phyloP scores from a whole-genome alignment of 2,797 vertebrate species.

The Macropus fuliginosus region DNA sequence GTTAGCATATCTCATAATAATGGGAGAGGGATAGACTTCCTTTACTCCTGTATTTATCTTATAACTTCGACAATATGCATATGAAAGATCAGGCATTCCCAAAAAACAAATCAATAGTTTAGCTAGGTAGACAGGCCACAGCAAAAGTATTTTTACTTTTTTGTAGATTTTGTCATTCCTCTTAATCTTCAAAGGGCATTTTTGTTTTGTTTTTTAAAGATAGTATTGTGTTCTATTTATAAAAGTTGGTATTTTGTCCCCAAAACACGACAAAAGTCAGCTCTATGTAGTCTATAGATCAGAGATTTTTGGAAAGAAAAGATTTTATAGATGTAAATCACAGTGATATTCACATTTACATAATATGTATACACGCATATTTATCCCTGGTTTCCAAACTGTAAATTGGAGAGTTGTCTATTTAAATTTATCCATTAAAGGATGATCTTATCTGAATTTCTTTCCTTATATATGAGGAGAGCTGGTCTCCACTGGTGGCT shows the following conservation, averaged over 20 bases:
- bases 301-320: not conserved
- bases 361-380: too few relatives aligned
- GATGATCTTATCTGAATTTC: too few relatives aligned
- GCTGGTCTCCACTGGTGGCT: too few relatives aligned
- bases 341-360: not conserved
- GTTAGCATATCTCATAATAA: not conserved
- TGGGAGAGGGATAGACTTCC: not conserved
- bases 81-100: not conserved
- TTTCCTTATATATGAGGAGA: too few relatives aligned
- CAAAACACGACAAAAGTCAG: not conserved
- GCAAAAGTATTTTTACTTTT: not conserved
- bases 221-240: not conserved
- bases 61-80: not conserved
- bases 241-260: too few relatives aligned
- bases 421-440: too few relatives aligned
- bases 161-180: not conserved
- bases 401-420: too few relatives aligned
- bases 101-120: too few relatives aligned
- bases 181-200: not conserved
- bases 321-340: not conserved
- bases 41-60: not conserved
- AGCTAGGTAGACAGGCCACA: not conserved
- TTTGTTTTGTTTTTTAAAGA: not conserved
- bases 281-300: not conserved
- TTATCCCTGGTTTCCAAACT: too few relatives aligned